Evolutionary conservation across 2,888 invertebrate species (phyloP).

Genomic region (Celastrina argiolus): DNA sequence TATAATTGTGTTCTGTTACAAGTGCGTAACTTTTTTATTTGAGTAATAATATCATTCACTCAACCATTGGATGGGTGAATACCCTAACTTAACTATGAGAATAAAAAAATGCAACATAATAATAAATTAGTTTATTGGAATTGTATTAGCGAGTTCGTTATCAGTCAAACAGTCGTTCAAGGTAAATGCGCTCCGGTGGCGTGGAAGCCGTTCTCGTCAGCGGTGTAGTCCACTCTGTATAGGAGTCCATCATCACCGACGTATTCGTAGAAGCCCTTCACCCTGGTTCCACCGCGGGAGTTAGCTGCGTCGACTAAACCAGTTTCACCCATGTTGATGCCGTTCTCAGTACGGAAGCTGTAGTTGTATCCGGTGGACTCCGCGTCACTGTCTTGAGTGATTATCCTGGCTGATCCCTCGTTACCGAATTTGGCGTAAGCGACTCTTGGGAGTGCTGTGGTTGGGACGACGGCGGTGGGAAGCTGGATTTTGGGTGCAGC

Average conservation of each 20-base stretch:
- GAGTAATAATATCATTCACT: no score
- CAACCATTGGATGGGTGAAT: no score
- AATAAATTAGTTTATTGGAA: slow-evolving; percentile 22
- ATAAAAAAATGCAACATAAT: not conserved
- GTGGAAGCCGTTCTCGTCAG: slow-evolving; percentile 79
- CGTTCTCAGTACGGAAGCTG: slow-evolving; percentile 81
- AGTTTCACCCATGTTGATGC: slow-evolving; percentile 80
- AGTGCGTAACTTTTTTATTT: no score
- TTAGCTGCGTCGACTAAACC: slow-evolving; percentile 76
- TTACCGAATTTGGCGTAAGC: slow-evolving; percentile 40
- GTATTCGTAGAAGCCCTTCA: slow-evolving; percentile 82
- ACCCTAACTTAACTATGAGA: not conserved
- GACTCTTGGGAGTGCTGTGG: slow-evolving; percentile 32
- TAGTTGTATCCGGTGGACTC: slow-evolving; percentile 78
- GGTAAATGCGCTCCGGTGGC: slow-evolving; percentile 76
- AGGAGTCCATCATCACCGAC: slow-evolving; percentile 80
- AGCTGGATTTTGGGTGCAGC: slow-evolving; percentile 22
- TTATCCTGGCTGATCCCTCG: slow-evolving; percentile 73
- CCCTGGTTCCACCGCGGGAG: slow-evolving; percentile 77
- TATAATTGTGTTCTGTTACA: no score
- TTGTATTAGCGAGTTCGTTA: slow-evolving; percentile 18
- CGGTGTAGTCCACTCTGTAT: slow-evolving; percentile 77
- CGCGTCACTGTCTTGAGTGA: slow-evolving; percentile 72
- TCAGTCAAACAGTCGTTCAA: slow-evolving; percentile 20
- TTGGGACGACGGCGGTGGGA: slow-evolving; percentile 40